Conservation (phyloP, 2,888 invertebrate species). For the Drosophila cognata region DNA sequence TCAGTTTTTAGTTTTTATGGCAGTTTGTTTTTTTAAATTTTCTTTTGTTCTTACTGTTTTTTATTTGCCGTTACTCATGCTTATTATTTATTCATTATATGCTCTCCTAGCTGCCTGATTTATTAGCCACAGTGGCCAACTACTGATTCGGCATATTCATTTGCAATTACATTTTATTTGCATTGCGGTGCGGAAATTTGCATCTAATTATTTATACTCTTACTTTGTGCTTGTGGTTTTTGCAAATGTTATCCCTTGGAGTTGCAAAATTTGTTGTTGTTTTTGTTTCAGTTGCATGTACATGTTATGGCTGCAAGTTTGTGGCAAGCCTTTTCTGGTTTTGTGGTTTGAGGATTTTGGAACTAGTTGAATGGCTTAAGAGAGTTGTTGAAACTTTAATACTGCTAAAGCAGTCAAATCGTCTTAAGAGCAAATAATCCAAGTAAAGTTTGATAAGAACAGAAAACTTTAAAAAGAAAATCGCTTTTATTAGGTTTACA, state of each 20-base stretch:
- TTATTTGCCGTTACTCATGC: constrained; percentile 43
- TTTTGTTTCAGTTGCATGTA: constrained; percentile 2
- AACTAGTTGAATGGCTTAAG: constrained; percentile 1
- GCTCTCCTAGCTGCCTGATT: constrained; percentile 54
- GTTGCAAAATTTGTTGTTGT: constrained; percentile 21
- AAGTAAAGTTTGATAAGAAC: neutral
- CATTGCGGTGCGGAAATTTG: constrained; percentile 61
- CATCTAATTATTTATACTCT: constrained; percentile 57
- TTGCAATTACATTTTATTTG: constrained; percentile 54
- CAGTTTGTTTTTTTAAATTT: constrained; percentile 23
- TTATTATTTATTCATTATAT: constrained; percentile 70
- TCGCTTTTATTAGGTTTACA: neutral
- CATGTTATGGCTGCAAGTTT: constrained; percentile 21
- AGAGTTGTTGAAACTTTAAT: neutral
- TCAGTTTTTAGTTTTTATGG: constrained; percentile 16
- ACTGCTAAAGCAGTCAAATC: neutral
- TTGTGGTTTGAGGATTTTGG: constrained; percentile 2
- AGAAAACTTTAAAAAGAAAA: neutral
- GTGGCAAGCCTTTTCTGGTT: constrained; percentile 26
- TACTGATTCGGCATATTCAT: constrained; percentile 25
- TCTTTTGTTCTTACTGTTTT: constrained; percentile 7
- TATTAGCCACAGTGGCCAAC: constrained; percentile 39
- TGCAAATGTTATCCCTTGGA: constrained; percentile 30
- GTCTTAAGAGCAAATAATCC: neutral
- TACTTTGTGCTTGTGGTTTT: constrained; percentile 15